Evolutionary conservation across 1,140 invertebrate species (phyloP).

Genomic region (Euwallacea similis): DNA sequence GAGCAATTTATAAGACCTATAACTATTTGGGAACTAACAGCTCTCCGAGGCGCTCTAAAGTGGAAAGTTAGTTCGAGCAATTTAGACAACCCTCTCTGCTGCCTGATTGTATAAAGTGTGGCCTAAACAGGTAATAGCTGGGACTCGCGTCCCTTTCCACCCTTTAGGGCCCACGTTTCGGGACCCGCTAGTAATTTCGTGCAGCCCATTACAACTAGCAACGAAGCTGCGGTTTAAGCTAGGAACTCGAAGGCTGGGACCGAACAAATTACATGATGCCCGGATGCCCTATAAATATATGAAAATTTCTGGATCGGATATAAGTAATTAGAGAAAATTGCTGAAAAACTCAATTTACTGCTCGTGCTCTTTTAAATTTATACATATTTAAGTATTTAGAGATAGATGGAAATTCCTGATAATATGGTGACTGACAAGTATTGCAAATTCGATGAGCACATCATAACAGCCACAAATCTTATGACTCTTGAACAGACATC

Average conservation of each 20-base stretch:
- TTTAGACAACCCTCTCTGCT: conserved; percentile 31
- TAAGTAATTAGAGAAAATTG: too few relatives aligned
- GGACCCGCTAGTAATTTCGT: conserved; percentile 32
- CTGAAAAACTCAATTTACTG: too few relatives aligned
- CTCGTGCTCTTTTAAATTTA: too few relatives aligned
- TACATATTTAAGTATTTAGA: too few relatives aligned
- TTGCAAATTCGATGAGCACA: too few relatives aligned
- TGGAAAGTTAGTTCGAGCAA: conserved; percentile 33
- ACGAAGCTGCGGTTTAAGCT: conserved; percentile 30
- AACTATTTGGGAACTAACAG: conserved; percentile 29
- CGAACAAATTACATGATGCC: conserved; percentile 2
- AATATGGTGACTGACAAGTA: too few relatives aligned
- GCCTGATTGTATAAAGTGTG: conserved; percentile 37
- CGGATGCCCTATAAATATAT: neutral
- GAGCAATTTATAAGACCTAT: conserved; percentile 29
- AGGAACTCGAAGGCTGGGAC: conserved; percentile 22
- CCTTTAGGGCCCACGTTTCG: conserved; percentile 12
- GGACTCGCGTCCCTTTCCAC: conserved; percentile 19
- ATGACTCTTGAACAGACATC: too few relatives aligned
- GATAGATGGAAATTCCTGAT: too few relatives aligned
- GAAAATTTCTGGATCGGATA: neutral
- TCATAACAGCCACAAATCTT: too few relatives aligned
- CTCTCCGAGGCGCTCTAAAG: conserved; percentile 29
- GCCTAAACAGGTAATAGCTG: conserved; percentile 38
- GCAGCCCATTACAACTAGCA: conserved; percentile 34